phyloP scores from a whole-genome alignment of 2,113 vertebrate species.

The Apaloderma vittatum region DNA sequence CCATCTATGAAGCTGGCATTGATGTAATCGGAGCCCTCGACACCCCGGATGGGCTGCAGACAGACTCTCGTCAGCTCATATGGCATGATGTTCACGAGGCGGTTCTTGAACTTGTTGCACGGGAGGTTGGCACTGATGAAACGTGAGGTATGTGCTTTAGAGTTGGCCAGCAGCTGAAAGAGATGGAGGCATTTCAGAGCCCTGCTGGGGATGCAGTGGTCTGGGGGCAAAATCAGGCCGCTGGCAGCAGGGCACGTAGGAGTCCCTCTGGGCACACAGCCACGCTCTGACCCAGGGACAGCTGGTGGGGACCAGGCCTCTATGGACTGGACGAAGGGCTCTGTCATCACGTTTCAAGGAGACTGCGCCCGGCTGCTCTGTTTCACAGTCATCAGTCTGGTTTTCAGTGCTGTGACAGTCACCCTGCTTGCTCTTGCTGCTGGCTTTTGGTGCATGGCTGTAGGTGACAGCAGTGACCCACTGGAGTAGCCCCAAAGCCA shows the following conservation, averaged over 20 bases:
- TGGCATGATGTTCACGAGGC: conserved; percentile 96
- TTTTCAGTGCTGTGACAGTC: accelerated
- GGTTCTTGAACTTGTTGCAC: conserved; percentile 98
- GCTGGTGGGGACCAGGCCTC: neutral
- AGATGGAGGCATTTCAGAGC: neutral
- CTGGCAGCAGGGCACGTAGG: neutral
- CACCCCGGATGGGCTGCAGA: conserved; percentile 94
- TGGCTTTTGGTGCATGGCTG: neutral
- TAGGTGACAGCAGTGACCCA: neutral
- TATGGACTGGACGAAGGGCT: neutral
- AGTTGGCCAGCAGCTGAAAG: conserved; percentile 90
- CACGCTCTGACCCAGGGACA: accelerated
- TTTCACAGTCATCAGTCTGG: neutral
- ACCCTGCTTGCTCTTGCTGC: neutral
- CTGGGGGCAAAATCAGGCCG: accelerated
- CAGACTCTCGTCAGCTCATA: conserved; percentile 93
- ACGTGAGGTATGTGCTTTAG: conserved; percentile 93
- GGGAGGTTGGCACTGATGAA: conserved; percentile 97
- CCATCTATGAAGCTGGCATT: conserved; percentile 97
- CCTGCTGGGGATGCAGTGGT: neutral
- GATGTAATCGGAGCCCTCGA: conserved; percentile 97
- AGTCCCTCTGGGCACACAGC: neutral
- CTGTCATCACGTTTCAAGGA: neutral
- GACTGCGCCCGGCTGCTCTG: neutral
- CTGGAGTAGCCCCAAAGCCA: neutral